Base-by-base conservation (phyloP, 1,140 invertebrate genomes). In the Bombus soroeensis region DNA sequence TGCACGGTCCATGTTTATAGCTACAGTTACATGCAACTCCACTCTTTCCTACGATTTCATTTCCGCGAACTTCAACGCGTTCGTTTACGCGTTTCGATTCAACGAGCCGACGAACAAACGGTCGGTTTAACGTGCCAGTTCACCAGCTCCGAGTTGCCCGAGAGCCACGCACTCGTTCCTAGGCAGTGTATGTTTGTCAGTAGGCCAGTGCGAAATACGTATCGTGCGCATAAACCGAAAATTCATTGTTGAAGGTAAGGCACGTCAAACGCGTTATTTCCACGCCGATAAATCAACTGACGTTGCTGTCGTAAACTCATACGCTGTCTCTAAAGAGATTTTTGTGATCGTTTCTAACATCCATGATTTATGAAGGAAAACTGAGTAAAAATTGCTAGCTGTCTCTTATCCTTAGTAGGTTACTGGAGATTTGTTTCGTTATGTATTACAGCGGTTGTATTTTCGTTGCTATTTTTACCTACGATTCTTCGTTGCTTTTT, bases 231-330 rank as follows among this genome's bases (percentile, higher is more conserved):
- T 15, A 41, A 64, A 64, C 53, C 15, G 37, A 73, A 64, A 73
- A 43, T 47, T 73, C 39, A 73, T 64, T 39, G 47, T 25, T 12
- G 57, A 47, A 73, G 47, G n/a, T 13, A 12, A n/a, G n/a, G 78
- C 9, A 6, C 1, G 10, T 4, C n/a, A n/a, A 41, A 76, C 64
- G 78, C 74, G 32, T 84, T 80, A 81, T 64, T 79, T 79, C 18
- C 76, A 57, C 28, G 64, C 2, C 34, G 57, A 34, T 32, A 41
- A 66, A 70, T n/a, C 77, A 34, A 47, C 76, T 18, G 34, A 34
- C 77, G 59, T 64, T 10, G 28, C 22, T 53, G 28, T 76, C 79
- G 47, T 75, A 53, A 80, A 57, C 57, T 66, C 83, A 53, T 22
- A 53, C 18, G 18, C 18, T 53, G 15, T 2, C 6, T 0, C 1